Evolutionary conservation across 2,797 vertebrate species (phyloP), one percentile per base, ranked within the genome.

Genomic region (Decapterus maruadsi): DNA sequence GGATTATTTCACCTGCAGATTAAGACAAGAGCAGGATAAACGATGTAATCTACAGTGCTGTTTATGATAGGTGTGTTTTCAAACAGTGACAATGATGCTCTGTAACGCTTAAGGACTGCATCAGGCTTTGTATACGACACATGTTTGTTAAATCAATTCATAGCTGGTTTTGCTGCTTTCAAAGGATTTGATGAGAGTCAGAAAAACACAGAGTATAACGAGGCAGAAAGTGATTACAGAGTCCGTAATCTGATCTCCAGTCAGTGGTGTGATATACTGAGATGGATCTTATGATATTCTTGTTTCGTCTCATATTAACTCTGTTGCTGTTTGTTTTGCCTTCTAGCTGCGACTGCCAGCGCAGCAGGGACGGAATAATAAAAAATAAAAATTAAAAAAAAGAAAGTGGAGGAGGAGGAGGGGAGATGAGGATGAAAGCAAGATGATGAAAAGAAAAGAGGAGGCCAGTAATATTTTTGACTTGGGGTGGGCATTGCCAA

Each of bases 231-330:
- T 22, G 29, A 77, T 42, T 43, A 46, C 42, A 7, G 16, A 57
- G 50, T 60, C 26, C 29, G 14, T 48, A 64, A 72, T 70, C 63
- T 60, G 51, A 70, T 69, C 53, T 70, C 26, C 36, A 38, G 68
- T 54, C 31, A 45, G 29, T 1, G 1, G 6, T 63, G 38, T 63
- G 26, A 66, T 26, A 67, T 34, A 40, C 67, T 43, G 66, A 70
- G 65, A 81, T 57, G 50, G 54, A 46, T 72, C 72, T 67, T 53
- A 82, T 53, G 42, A 67, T 46, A 51, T 54, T 43, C 26, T 61
- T 43, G 60, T 76, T 69, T 84, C 68, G 83, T 81, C 42, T 79
- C 54, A 81, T 70, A 67, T 56, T 76, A 65, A 72, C 38, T 63
- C 31, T 42, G 8, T 19, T 66, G n/a, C 9, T 12, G 9, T 61